These are phyloP conservation scores for Scaptodrosophila latifasciaeformis DNA, from an alignment of 2,888 invertebrate genomes.

Conservation along the genomic window DNA sequence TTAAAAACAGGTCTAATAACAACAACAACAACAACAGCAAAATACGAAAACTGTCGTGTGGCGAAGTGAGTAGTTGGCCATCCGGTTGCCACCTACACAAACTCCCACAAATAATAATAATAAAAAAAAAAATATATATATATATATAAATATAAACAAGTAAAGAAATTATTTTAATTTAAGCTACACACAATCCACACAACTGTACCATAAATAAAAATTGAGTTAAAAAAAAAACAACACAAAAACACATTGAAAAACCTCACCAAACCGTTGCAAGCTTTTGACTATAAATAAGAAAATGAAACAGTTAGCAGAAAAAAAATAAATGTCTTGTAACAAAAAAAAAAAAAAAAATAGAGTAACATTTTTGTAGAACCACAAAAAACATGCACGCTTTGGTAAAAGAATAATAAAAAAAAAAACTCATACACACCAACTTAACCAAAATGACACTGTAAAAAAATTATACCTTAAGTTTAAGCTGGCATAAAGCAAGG, in stretches of 20 bases:
- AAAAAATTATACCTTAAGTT: conserved; percentile 45
- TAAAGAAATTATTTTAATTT: conserved; percentile 6
- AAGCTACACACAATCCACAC: neutral
- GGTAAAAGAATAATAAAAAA: conserved; percentile 42
- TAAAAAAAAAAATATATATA: neutral
- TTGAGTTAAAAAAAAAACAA: conserved; percentile 7
- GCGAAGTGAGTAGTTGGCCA: no score
- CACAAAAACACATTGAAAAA: neutral
- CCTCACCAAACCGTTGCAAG: conserved; percentile 40
- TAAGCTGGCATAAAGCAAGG: conserved; percentile 2
- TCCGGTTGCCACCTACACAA: no score
- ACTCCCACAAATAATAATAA: neutral
- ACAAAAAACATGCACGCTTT: conserved; percentile 29
- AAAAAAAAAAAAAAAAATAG: conserved; percentile 4
- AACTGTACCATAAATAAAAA: conserved; percentile 4
- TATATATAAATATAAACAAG: conserved; percentile 8
- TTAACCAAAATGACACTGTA: conserved; percentile 30
- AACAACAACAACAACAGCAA: no score
- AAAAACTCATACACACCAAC: neutral
- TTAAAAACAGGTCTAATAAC: conserved; percentile 1
- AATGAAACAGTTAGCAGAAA: no score
- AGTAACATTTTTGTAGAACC: neutral
- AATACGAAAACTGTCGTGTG: no score
- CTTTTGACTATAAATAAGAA: no score
- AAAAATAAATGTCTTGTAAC: neutral